Evolutionary conservation across 2,888 invertebrate genomes (phyloP).

Genomic region (Cataglyphis rosenhaueri): DNA sequence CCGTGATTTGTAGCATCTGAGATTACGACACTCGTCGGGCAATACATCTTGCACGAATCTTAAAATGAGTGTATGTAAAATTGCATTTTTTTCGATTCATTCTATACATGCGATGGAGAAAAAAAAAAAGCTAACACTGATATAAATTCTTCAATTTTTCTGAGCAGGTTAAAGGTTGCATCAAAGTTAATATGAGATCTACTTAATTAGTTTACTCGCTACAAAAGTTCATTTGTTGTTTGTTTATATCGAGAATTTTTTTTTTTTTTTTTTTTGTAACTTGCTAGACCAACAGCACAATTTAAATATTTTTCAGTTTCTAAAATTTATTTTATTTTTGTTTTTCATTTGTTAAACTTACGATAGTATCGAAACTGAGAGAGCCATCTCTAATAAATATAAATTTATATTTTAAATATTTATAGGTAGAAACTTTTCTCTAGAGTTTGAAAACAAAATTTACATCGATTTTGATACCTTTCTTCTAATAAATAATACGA

Average conservation of each 20-base stretch:
- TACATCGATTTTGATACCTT: not conserved
- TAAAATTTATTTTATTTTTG: not conserved
- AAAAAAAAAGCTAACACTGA: too few relatives aligned
- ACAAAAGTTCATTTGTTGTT: not conserved
- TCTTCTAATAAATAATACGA: not conserved
- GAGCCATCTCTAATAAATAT: not conserved
- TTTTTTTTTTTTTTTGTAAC: not conserved
- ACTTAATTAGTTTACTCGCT: not conserved
- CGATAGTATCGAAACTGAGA: not conserved
- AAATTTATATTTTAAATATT: not conserved
- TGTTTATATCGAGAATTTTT: not conserved
- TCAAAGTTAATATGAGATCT: not conserved
- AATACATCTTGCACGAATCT: constrained; percentile 2
- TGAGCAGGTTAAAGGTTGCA: not conserved
- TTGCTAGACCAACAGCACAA: not conserved
- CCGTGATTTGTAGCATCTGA: constrained; percentile 24
- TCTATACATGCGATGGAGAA: not conserved
- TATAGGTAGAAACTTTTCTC: not conserved
- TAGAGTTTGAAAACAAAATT: not conserved
- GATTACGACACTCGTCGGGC: not conserved
- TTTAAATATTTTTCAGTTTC: not conserved
- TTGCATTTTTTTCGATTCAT: not conserved
- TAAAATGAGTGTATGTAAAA: not conserved
- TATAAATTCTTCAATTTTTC: not conserved
- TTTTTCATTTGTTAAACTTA: not conserved